Conservation (phyloP, 1,140 invertebrate species). For the Phthorimaea operculella region DNA sequence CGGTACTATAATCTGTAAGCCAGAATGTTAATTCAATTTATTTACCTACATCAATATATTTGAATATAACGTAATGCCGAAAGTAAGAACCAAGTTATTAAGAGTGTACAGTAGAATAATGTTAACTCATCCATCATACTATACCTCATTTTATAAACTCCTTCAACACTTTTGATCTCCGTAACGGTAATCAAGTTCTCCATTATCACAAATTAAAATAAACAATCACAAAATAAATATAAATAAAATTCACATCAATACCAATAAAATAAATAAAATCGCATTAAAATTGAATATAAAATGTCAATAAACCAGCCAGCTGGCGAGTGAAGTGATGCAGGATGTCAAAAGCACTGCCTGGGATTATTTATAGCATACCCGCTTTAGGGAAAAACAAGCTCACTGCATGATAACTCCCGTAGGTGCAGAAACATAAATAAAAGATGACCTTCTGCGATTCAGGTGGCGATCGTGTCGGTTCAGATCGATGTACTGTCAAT, state of each 20-base stretch:
- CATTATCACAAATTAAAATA: conserved; percentile 23
- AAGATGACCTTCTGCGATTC: too few relatives aligned
- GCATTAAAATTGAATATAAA: conserved; percentile 11
- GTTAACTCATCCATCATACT: background rate
- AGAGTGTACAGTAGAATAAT: too few relatives aligned
- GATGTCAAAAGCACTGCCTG: background rate
- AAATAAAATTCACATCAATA: conserved; percentile 8
- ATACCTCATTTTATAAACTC: conserved; percentile 30
- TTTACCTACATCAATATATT: too few relatives aligned
- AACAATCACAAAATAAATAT: conserved; percentile 7
- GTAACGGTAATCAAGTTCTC: conserved; percentile 29
- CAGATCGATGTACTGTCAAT: too few relatives aligned
- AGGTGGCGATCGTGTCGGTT: too few relatives aligned
- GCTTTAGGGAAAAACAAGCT: background rate
- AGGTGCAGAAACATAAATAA: too few relatives aligned
- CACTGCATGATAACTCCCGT: too few relatives aligned
- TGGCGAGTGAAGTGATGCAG: conserved; percentile 1
- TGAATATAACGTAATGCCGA: too few relatives aligned
- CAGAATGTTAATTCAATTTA: too few relatives aligned
- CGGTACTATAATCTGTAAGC: too few relatives aligned
- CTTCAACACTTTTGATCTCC: conserved; percentile 38
- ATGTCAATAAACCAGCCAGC: conserved; percentile 12
- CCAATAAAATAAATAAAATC: background rate
- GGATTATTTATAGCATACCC: conserved; percentile 3
- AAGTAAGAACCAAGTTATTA: too few relatives aligned